Conservation (phyloP, 2,797 vertebrate genomes). For the Melanotaenia maccullochi region DNA sequence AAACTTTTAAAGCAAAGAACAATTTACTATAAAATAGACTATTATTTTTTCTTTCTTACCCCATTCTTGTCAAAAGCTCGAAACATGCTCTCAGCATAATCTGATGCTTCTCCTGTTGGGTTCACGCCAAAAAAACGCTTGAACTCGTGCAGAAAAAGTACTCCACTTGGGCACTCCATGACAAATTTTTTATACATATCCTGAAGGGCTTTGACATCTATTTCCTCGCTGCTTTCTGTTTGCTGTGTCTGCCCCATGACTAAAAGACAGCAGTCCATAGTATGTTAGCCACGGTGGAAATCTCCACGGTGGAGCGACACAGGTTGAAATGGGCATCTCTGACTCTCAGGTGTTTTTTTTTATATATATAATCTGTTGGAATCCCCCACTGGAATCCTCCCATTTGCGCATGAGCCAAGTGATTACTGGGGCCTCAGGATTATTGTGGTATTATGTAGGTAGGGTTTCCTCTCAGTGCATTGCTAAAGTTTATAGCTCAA, state of each 20-base stretch:
- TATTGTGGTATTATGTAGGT: slow-evolving; percentile 49
- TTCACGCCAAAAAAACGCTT: slow-evolving; percentile 83
- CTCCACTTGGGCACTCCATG: slow-evolving; percentile 79
- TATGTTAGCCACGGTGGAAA: slow-evolving; percentile 15
- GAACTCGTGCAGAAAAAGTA: slow-evolving; percentile 82
- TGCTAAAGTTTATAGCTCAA: slow-evolving; percentile 28
- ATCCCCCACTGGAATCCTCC: slow-evolving; percentile 43
- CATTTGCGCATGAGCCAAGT: slow-evolving; percentile 29
- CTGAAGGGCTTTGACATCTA: slow-evolving; percentile 79
- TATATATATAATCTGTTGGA: slow-evolving; percentile 32
- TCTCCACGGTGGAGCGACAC: background rate
- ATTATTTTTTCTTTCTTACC: slow-evolving; percentile 67
- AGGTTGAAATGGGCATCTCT: slow-evolving; percentile 16
- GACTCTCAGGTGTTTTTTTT: slow-evolving; percentile 19
- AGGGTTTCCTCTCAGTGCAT: slow-evolving; percentile 52
- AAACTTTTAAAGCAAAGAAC: background rate
- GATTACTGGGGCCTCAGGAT: slow-evolving; percentile 62
- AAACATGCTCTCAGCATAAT: slow-evolving; percentile 82
- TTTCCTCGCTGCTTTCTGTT: slow-evolving; percentile 61
- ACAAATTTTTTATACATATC: slow-evolving; percentile 85
- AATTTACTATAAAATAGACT: background rate
- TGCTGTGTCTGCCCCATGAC: slow-evolving; percentile 79
- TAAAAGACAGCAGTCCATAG: slow-evolving; percentile 38
- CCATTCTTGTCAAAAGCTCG: slow-evolving; percentile 83
- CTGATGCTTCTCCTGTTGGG: slow-evolving; percentile 75